Evolutionary conservation across 2,113 vertebrate genomes (phyloP), one percentile per base, ranked within the genome.

Genomic region (Trematomus loennbergii): DNA sequence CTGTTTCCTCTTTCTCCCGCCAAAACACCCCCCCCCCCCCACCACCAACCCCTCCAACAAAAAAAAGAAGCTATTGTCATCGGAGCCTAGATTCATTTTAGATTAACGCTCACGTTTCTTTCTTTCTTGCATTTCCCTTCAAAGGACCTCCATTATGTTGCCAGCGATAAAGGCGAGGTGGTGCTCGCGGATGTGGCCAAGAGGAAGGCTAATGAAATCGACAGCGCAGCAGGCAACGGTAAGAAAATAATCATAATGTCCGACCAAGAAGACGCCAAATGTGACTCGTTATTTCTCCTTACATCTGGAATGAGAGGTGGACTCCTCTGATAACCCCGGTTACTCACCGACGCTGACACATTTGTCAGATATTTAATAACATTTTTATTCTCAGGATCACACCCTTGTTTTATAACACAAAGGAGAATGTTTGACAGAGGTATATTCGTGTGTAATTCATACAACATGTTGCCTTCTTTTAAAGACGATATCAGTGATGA

Each of bases 61-160:
- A 71, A 88, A 89, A 86, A 88, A 82, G 83, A 80, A 33, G 18
- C 62, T 88, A 96, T 97, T 97, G 95, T 97, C 94, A 94, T 91
- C 84, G 90, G 89, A 94, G 92, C 88, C 88, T 88, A 96, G 95
- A 97, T 97, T 96, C 88, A 95, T 96, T 97, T 97, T 96, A 96
- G 95, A 97, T 95, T 93, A 92, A 91, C 95, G 92, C 81, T 88
- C 70, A 73, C 49, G 46, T 91, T 81, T 91, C 91, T 93, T 91
- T 96, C 95, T 95, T 92, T 96, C 96, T 94, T 96, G 91, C 94
- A 96, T 97, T 96, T 90, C 96, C 36, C 96, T 96, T 95, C 95
- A 95, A 97, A 99, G 98, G 98, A 99, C 93, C 97, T 99, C 95
- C 96, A 99, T 97, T 98, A 98, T 94, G 91, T 98, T 87, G 97